Base-by-base conservation (phyloP, 2,888 invertebrate genomes). In the Perdita meconis region DNA sequence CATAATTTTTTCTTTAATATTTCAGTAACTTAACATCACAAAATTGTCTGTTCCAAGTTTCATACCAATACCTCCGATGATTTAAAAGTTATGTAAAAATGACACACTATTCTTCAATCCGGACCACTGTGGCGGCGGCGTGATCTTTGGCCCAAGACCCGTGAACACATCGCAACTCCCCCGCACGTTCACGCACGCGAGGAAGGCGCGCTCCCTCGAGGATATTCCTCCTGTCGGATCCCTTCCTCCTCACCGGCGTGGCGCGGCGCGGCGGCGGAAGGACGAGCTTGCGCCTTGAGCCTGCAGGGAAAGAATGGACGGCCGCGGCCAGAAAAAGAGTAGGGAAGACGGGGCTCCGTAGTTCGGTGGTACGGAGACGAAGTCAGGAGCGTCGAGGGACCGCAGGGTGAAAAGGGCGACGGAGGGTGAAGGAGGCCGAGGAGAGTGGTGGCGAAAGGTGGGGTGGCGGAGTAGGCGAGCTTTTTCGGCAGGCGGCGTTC, bases 401-500 rank as follows among this genome's bases (percentile, higher is more conserved):
- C 10, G 12, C 38, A 8, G 26, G 50, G n/a, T n/a, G n/a, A n/a
- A n/a, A 12, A 40, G 26, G 44, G 26, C 56, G 12, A 12, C 42
- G 26, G 42, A 30, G 24, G 22, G 19, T 6, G 13, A 40, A 53
- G 60, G 53, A 60, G 50, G 60, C n/a, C 55, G 44, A n/a, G 51
- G 55, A 30, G 3, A 30, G n/a, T n/a, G n/a, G n/a, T n/a, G 38
- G 38, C 42, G 47, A 60, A 56, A 50, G 84, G 81, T 76, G 78
- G 84, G 67, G 79, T 65, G 67, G 79, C 64, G 71, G 74, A 76
- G 76, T 59, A 80, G 80, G 76, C 69, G 83, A 86, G 86, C 82
- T 86, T 87, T 87, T 87, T 87, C 79, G 86, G 87, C 78, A n/a
- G 51, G 38, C 66, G n/a, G 63, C 77, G 64, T 16, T 40, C 40